Evolutionary conservation across 2,113 vertebrate genomes (phyloP), one percentile per base, ranked within the genome.

Genomic region (Xenus cinereus): DNA sequence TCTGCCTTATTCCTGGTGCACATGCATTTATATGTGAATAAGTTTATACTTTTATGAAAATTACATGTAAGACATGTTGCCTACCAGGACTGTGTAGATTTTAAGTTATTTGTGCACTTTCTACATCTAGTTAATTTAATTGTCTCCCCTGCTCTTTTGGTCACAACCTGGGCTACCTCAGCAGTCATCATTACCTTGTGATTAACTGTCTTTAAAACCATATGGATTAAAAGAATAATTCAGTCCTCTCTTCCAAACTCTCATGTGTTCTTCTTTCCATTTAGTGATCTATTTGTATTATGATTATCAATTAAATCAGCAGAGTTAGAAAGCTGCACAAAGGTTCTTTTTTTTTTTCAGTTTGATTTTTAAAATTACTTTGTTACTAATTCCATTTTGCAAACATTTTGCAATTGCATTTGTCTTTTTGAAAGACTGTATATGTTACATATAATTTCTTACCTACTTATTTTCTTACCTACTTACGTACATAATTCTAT

Each of bases 161-260:
- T 4, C 19, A 57, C 9, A 77, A 8, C 0, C 0, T 56, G 30
- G 23, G 1, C 17, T 84, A 20, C 66, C 10, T 54, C 17, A 75
- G 51, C 6, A 75, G 37, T 53, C 37, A 63, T 35, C 18, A 53
- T 37, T 46, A 60, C 3, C 13, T 74, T 81, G 5, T 84, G 12
- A 57, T 56, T 82, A 85, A 30, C 5, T 72, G 4, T 56, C 12
- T 41, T 76, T 56, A 73, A 88, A 85, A 50, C 16, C 32, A 37
- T 21, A n/a, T 9, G 0, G 17, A 59, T 26, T 59, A 71, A 63
- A 75, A 89, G 2, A 67, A 63, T n/a, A 46, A 10, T 50, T 54
- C 11, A 32, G 0, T 48, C 0, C 59, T 85, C 26, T 84, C 14
- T 81, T 46, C 19, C 33, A 83, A n/a, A 16, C 5, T 50, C 6